These are phyloP conservation scores for Gymnoscelis rufifasciata DNA, from an alignment of 2,888 invertebrate genomes.

Conservation along the genomic window DNA sequence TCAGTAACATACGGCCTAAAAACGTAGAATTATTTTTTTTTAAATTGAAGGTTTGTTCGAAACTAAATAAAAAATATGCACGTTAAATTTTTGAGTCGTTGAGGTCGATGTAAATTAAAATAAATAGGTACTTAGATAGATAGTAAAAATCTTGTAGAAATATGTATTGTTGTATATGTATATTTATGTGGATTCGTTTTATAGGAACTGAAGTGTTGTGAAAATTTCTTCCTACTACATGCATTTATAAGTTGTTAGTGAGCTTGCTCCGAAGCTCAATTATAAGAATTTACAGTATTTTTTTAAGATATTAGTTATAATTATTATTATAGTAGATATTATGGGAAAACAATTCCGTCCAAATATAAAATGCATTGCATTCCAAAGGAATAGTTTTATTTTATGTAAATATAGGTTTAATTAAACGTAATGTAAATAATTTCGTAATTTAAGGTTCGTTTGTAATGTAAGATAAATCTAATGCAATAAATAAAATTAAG, in stretches of 20 bases:
- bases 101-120: too few relatives aligned
- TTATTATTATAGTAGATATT: slow-evolving; percentile 22
- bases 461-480: too few relatives aligned
- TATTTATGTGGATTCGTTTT: background rate
- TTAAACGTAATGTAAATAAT: slow-evolving; percentile 25
- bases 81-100: too few relatives aligned
- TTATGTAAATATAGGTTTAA: slow-evolving; percentile 32
- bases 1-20: too few relatives aligned
- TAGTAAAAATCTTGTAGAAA: background rate
- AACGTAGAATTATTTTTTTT: too few relatives aligned
- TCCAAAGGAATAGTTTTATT: slow-evolving; percentile 70
- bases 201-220: slow-evolving; percentile 11
- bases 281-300: slow-evolving; percentile 40
- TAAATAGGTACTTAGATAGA: too few relatives aligned
- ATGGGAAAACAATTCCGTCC: slow-evolving; percentile 62
- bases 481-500: too few relatives aligned
- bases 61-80: too few relatives aligned
- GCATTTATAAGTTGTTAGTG: slow-evolving; percentile 33
- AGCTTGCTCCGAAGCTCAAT: slow-evolving; percentile 29
- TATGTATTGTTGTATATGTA: background rate
- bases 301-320: slow-evolving; percentile 25
- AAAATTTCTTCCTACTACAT: slow-evolving; percentile 34
- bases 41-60: too few relatives aligned
- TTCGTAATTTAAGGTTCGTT: slow-evolving; percentile 3
- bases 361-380: slow-evolving; percentile 59